A percentile compares a stretch with the other conserved stretches of the same genome.
phyloP scores from a whole-genome alignment of 2,888 invertebrate species.

The Hypomecis atomaria region DNA sequence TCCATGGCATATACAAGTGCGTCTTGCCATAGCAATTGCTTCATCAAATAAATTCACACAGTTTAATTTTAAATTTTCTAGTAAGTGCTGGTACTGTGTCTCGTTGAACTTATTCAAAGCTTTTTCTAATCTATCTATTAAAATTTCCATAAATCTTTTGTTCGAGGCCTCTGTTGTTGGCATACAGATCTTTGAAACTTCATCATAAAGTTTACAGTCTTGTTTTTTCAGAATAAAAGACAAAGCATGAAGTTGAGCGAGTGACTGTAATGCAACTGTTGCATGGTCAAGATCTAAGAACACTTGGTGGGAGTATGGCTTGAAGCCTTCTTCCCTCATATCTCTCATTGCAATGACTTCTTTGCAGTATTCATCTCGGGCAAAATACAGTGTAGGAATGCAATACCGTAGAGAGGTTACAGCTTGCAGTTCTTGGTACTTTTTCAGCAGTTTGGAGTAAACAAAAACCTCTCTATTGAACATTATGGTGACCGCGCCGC shows the following conservation, averaged over 20 bases:
- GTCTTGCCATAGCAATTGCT: conserved; percentile 48
- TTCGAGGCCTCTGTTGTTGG: conserved; percentile 63
- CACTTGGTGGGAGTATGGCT: conserved; percentile 55
- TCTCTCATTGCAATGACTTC: conserved; percentile 71
- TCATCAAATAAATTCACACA: conserved; percentile 56
- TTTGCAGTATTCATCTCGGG: conserved; percentile 62
- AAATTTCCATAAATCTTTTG: conserved; percentile 65
- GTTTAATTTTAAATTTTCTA: conserved; percentile 56
- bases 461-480: conserved; percentile 71
- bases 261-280: conserved; percentile 57
- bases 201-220: conserved; percentile 51
- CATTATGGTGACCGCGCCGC: conserved; percentile 70
- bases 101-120: conserved; percentile 60
- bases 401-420: conserved; percentile 41
- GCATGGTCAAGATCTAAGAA: conserved; percentile 69
- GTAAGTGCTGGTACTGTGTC: conserved; percentile 56
- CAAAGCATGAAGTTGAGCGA: conserved; percentile 71
- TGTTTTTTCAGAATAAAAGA: conserved; percentile 64
- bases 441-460: conserved; percentile 60
- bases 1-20: conserved; percentile 71
- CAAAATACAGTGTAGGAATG: conserved; percentile 66
- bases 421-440: conserved; percentile 57
- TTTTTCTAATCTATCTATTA: conserved; percentile 67
- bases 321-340: conserved; percentile 63
- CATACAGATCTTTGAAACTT: conserved; percentile 57